Evolutionary conservation across 1,140 invertebrate genomes (phyloP).

Genomic region (Theocolax elegans): DNA sequence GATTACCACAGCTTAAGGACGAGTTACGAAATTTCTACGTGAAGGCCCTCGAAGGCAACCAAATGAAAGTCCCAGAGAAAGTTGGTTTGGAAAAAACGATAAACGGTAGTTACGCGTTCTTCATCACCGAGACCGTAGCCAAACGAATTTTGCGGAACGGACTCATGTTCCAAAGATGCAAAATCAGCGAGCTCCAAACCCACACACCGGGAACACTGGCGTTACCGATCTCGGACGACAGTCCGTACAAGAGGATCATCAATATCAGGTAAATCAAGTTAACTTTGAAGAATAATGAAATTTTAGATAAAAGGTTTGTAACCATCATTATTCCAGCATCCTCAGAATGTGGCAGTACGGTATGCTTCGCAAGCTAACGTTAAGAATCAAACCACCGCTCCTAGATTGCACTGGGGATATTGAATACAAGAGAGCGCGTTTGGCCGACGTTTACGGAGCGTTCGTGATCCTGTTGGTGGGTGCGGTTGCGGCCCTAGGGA

Average conservation of each 20-base stretch:
- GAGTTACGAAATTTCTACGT: slow-evolving; percentile 61
- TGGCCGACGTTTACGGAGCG: slow-evolving; percentile 64
- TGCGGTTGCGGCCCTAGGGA: slow-evolving; percentile 47
- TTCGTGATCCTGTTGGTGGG: slow-evolving; percentile 60
- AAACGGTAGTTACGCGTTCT: slow-evolving; percentile 64
- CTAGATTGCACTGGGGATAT: slow-evolving; percentile 55
- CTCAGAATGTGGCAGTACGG: slow-evolving; percentile 62
- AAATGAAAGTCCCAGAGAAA: slow-evolving; percentile 57
- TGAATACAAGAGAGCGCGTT: slow-evolving; percentile 60
- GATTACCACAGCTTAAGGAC: slow-evolving; percentile 5
- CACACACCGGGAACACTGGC: slow-evolving; percentile 57
- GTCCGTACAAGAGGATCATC: slow-evolving; percentile 64
- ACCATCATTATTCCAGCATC: slow-evolving; percentile 49
- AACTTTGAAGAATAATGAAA: too few relatives aligned
- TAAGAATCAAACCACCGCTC: slow-evolving; percentile 61
- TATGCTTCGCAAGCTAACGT: slow-evolving; percentile 56
- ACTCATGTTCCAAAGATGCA: slow-evolving; percentile 61
- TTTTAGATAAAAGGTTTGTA: neutral
- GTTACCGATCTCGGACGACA: slow-evolving; percentile 61
- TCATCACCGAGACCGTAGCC: slow-evolving; percentile 63
- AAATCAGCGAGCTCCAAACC: slow-evolving; percentile 59
- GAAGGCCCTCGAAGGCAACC: slow-evolving; percentile 60
- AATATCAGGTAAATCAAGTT: slow-evolving; percentile 66
- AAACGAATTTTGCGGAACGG: slow-evolving; percentile 58
- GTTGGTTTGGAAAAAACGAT: slow-evolving; percentile 59